Conservation (phyloP, 2,888 invertebrate genomes). For the Drosophila macrothrix region DNA sequence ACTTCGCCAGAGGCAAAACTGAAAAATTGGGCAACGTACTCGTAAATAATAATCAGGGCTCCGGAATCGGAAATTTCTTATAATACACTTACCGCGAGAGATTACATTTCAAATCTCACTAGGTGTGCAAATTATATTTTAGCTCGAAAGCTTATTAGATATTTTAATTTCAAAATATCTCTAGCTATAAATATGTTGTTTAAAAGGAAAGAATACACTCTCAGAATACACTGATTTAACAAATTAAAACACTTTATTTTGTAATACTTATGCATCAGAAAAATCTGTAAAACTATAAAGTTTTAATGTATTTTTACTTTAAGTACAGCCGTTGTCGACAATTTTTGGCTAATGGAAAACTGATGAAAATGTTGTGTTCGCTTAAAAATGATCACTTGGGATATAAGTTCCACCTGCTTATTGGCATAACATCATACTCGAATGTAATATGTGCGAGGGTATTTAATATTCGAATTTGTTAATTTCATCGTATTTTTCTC, state of each 20-base stretch:
- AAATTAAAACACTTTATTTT: neutral
- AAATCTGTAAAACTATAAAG: neutral
- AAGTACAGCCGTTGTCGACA: too few relatives aligned
- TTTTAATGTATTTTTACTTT: neutral
- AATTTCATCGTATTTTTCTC: neutral
- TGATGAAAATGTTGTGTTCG: neutral
- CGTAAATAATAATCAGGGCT: conserved; percentile 66
- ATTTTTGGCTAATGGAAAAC: neutral
- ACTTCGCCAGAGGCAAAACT: conserved; percentile 42
- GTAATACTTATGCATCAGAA: neutral
- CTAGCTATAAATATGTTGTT: neutral
- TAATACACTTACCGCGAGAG: neutral
- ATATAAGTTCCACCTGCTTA: neutral
- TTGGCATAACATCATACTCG: neutral
- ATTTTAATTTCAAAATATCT: neutral
- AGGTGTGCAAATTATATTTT: neutral
- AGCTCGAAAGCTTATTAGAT: neutral
- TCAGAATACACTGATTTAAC: neutral
- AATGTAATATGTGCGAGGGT: neutral
- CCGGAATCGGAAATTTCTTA: conserved; percentile 17
- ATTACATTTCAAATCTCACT: neutral
- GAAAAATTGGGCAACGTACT: conserved; percentile 52
- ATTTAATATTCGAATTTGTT: conserved; percentile 3
- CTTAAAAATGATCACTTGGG: neutral
- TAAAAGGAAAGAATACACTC: neutral